Base-by-base conservation (phyloP, 2,888 invertebrate species). In the Biston betularia region DNA sequence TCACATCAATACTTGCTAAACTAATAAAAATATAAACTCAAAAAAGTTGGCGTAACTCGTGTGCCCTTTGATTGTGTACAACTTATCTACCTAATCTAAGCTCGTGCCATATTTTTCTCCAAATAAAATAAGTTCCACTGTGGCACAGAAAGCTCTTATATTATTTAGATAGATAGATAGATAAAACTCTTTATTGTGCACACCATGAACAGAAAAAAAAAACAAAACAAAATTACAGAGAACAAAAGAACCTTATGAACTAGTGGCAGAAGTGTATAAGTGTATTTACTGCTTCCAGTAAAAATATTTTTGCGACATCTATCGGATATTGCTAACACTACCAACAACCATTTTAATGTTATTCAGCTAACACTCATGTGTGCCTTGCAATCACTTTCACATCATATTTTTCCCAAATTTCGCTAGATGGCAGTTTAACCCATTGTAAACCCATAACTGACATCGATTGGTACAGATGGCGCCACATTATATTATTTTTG, bases 341-440 rank as follows among this genome's bases (percentile, higher is more conserved):
- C 8, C 14, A 12, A 12, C 6, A 6, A 50, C 8, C 11, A 34
- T 12, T 1, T n/a, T 35, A 10, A 14, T 10, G 15, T 14, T 46
- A n/a, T 12, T 50, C 12, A n/a, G 33, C n/a, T 48, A 24, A 11
- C 11, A 14, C 4, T 6, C n/a, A 44, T 24, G 24, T 24, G 45
- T n/a, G 15, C 14, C 6, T 34, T 50, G n/a, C n/a, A n/a, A n/a
- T 48, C 24, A 7, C 50, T 8, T 33, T 33, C 34, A 34, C 0
- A 11, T 7, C 38, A 8, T 7, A 12, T 3, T 0, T n/a, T 42
- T 34, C 0, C 2, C n/a, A 33, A 49, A 14, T 34, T 14, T 55
- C 42, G 40, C 42, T 62, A 62, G 62, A 62, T 62, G 62, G 62
- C 62, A 44, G 14, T 14, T 7, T 45, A 0, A 10, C 46, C 46